These are phyloP conservation scores for Cathartes aura DNA, from an alignment of 2,113 vertebrate genomes.

Conservation along the genomic window DNA sequence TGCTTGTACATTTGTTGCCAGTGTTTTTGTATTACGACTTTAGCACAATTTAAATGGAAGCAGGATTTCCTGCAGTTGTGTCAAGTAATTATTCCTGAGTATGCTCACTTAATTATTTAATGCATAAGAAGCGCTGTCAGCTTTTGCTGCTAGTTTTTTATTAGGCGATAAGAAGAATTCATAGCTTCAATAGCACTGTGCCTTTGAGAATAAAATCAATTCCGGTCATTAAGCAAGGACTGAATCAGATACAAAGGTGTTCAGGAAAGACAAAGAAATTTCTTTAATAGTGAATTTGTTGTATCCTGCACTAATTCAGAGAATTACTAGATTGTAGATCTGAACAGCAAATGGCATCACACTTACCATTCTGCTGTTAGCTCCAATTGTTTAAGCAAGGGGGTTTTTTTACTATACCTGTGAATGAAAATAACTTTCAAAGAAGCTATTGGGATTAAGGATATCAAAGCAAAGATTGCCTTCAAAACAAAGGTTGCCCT, in stretches of 20 bases:
- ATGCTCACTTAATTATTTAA: not conserved
- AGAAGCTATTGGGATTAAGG: slow-evolving; percentile 6
- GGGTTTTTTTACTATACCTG: not conserved
- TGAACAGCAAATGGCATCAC: not conserved
- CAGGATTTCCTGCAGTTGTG: not conserved
- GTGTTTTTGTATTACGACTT: not conserved
- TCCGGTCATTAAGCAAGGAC: not conserved
- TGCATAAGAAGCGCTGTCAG: not conserved
- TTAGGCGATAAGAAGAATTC: not conserved
- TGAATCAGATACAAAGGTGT: not conserved
- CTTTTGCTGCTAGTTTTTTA: not conserved
- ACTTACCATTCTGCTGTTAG: not conserved
- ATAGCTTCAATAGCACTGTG: not conserved
- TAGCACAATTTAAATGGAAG: not conserved
- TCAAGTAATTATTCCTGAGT: not conserved
- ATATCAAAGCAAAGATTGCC: not conserved
- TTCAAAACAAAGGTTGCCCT: not conserved
- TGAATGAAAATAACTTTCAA: slow-evolving; percentile 4
- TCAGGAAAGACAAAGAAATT: not conserved
- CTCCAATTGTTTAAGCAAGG: not conserved
- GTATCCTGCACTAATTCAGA: not conserved
- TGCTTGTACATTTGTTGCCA: not conserved
- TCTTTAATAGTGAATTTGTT: not conserved
- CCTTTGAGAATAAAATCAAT: not conserved
- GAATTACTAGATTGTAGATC: not conserved